These are phyloP conservation scores for Seira sanloemensis DNA, from an alignment of 2,888 invertebrate genomes.

Conservation along the genomic window DNA sequence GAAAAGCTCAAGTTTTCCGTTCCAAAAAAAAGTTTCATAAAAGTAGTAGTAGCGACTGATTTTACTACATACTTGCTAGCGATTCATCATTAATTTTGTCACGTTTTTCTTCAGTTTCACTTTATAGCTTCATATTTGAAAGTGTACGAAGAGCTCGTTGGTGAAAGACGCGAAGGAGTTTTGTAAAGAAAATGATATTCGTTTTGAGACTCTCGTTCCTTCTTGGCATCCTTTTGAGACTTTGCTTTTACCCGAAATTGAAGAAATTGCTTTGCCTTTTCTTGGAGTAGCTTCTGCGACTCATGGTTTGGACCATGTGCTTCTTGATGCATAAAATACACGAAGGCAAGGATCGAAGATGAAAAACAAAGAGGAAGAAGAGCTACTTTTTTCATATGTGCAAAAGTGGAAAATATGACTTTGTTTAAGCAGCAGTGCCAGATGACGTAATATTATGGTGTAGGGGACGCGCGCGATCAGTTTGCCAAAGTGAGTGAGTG, in stretches of 20 bases:
- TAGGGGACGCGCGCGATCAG: background rate
- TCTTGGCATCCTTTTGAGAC: conserved; percentile 26
- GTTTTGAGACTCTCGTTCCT: background rate
- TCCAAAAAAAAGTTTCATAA: conserved; percentile 12
- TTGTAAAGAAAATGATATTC: background rate
- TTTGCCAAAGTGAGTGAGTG: background rate
- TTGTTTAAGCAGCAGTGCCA: background rate
- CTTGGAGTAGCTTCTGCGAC: background rate
- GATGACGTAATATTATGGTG: background rate
- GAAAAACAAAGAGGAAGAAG: background rate
- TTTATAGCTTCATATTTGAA: conserved; percentile 41
- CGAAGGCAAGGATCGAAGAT: background rate
- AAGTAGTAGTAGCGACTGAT: conserved; percentile 11
- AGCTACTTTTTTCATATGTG: background rate
- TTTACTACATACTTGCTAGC: conserved; percentile 23
- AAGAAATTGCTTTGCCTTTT: conserved; percentile 21
- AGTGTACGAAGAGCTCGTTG: background rate
- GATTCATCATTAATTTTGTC: conserved; percentile 66
- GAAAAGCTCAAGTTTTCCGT: conserved; percentile 15
- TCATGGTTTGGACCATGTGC: background rate
- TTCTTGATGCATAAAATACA: background rate
- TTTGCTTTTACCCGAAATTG: conserved; percentile 12
- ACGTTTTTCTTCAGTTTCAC: conserved; percentile 58
- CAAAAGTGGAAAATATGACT: background rate
- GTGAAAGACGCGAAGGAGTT: background rate